phyloP scores from a whole-genome alignment of 2,888 invertebrate genomes.

The Strigamia crassipes region DNA sequence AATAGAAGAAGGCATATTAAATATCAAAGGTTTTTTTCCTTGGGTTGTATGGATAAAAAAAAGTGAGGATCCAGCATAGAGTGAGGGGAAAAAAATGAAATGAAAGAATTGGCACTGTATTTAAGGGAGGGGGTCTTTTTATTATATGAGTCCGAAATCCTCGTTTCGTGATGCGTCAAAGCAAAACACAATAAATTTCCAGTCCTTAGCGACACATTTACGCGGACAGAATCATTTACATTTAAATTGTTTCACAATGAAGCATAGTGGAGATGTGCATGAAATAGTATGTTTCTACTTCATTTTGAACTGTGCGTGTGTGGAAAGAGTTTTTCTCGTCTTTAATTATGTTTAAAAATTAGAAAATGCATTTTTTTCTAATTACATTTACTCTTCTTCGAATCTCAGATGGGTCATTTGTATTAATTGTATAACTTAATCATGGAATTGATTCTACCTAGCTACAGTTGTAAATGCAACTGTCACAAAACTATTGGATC shows the following conservation, averaged over 20 bases:
- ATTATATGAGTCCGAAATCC: slow-evolving; percentile 27
- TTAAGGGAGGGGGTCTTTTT: slow-evolving; percentile 30
- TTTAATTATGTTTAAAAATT: no score
- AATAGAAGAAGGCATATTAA: background rate
- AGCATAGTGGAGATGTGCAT: background rate
- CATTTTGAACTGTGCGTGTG: background rate
- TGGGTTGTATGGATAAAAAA: background rate
- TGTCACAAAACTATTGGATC: background rate
- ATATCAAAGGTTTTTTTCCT: slow-evolving; percentile 20
- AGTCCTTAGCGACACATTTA: slow-evolving; percentile 30
- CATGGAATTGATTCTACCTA: no score
- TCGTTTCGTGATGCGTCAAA: slow-evolving; percentile 24
- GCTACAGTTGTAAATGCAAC: background rate
- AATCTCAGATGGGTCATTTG: no score
- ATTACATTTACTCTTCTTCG: no score
- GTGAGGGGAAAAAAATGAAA: background rate
- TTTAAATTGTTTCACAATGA: slow-evolving; percentile 26
- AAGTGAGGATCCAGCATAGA: background rate
- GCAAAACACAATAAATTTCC: slow-evolving; percentile 18
- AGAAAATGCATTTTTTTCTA: no score
- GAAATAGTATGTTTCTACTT: slow-evolving; percentile 10
- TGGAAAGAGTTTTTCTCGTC: background rate
- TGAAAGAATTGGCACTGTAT: slow-evolving; percentile 12
- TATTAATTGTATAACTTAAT: no score
- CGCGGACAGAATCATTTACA: slow-evolving; percentile 26